Conservation (phyloP, 2,113 vertebrate genomes). For the Ifrita kowaldi region DNA sequence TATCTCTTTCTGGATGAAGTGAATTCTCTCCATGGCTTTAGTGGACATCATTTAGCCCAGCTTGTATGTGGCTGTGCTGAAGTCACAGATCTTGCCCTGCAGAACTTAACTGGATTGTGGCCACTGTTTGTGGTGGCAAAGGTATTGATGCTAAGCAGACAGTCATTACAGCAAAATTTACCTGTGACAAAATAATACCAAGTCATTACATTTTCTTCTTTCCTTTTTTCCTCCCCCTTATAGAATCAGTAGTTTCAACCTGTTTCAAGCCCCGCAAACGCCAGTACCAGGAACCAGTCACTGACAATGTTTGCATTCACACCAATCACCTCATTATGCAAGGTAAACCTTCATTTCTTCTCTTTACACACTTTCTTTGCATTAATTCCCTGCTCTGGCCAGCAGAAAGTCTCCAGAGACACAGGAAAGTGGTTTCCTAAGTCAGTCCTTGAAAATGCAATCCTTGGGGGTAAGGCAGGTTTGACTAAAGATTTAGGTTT, state of each 20-base stretch:
- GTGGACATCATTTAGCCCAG: not conserved
- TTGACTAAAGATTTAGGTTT: not conserved
- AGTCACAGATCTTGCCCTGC: not conserved
- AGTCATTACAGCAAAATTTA: not conserved
- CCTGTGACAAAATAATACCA: not conserved
- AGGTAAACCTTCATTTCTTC: not conserved
- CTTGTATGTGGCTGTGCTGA: not conserved
- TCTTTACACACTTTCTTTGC: not conserved
- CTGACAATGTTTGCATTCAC: not conserved
- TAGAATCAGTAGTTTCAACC: not conserved
- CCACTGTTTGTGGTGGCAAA: not conserved
- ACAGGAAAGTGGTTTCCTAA: not conserved
- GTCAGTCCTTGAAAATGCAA: not conserved
- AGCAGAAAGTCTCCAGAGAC: not conserved
- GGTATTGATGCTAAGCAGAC: not conserved
- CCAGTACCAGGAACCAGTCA: not conserved
- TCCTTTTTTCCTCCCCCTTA: rapidly evolving
- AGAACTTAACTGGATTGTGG: not conserved
- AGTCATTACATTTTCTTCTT: not conserved
- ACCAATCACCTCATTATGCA: not conserved
- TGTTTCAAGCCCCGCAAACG: not conserved
- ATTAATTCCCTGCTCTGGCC: not conserved
- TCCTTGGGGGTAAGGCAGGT: not conserved
- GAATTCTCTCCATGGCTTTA: not conserved
- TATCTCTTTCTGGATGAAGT: not conserved